Percentiles rank a stretch among this genome's conserved stretches.
Conservation (phyloP, 2,888 invertebrate species). For the Augochlorella aurata region DNA sequence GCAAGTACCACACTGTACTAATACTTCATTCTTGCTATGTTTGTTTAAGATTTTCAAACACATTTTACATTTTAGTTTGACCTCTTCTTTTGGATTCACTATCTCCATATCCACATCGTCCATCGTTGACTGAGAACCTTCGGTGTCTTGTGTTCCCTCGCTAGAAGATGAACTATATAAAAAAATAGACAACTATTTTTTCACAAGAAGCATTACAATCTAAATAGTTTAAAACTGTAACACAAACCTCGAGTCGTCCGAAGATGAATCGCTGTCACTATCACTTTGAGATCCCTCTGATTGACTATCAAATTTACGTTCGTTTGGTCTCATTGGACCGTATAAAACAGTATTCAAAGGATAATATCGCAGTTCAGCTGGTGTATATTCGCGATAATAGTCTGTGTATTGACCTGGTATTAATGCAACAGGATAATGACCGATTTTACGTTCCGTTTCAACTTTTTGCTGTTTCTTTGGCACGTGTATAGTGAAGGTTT, state of each 20-base stretch:
- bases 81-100: constrained; percentile 75
- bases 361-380: constrained; percentile 94
- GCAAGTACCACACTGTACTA: constrained; percentile 86
- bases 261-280: constrained; percentile 81
- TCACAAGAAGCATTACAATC: constrained; percentile 3
- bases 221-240: constrained; percentile 12
- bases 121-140: constrained; percentile 81
- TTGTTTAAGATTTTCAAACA: constrained; percentile 82
- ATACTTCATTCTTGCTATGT: constrained; percentile 82
- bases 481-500: constrained; percentile 93
- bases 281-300: constrained; percentile 84
- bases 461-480: constrained; percentile 85
- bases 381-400: constrained; percentile 90
- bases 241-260: constrained; percentile 82
- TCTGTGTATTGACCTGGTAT: constrained; percentile 98
- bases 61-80: constrained; percentile 82
- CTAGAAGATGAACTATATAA: constrained; percentile 80
- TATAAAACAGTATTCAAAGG: constrained; percentile 95
- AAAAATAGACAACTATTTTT: constrained; percentile 40
- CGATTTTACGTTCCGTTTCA: constrained; percentile 84
- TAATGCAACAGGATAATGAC: constrained; percentile 94
- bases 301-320: constrained; percentile 82
- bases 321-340: constrained; percentile 83
- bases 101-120: constrained; percentile 80
- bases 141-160: constrained; percentile 81